Evolutionary conservation across 2,888 invertebrate species (phyloP), one percentile per base, ranked within the genome.

Genomic region (Hoplodrina ambigua): DNA sequence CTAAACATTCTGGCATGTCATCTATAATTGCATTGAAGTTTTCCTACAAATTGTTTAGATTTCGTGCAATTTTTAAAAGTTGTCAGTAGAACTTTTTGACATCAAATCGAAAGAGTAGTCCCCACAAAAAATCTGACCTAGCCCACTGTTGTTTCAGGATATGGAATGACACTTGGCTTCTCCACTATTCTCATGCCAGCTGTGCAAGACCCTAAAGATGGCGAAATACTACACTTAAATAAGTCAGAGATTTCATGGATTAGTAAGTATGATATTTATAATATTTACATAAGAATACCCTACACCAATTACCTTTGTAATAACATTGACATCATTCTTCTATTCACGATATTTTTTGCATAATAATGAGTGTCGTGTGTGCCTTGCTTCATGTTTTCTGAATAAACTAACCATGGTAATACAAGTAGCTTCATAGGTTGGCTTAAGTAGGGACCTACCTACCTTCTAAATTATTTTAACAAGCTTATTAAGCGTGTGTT

Each of bases 151-250:
- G 55, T 90, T 89, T 71, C 89, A 97, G 97, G 97, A 11, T 98
- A 97, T 90, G 98, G 98, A 64, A 97, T 98, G 96, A 97, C 98
- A 0, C 92, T 98, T 58, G 98, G 98, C 0, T 98, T 98, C 84
- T 97, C 98, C 0, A 98, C 98, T 6, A 98, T 98, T 75, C 96
- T 98, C 20, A 98, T 98, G 83, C 98, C 98, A 8, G 97, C 97
- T 10, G 96, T 98, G 54, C 96, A 94, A 75, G 93, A 96, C 58
- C 97, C 96, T 2, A 91, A 88, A 52, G 93, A 94, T 46, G 95
- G 86, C 3, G 95, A 95, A 89, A 73, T 89, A 19, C 84, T 97
- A 91, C 90, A 95, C 69, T 92, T 98, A 72, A 96, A 96, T 69
- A 96, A 96, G 84, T 96, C 97, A 20, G 96, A 97, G 91, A 96